Conservation (phyloP, 2,888 invertebrate genomes). For the Eupithecia insigniata region DNA sequence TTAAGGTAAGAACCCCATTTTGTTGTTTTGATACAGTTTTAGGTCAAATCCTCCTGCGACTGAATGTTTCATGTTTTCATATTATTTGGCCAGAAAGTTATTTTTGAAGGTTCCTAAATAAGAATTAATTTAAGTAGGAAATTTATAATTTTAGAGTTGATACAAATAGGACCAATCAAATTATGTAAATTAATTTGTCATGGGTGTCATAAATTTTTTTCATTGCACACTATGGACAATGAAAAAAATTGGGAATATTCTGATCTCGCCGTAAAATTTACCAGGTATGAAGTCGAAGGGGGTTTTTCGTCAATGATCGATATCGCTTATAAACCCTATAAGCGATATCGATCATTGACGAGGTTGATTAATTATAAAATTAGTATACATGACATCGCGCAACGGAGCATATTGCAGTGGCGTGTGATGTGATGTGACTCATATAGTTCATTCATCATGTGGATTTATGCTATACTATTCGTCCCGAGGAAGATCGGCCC, state of each 20-base stretch:
- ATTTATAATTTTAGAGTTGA: no score
- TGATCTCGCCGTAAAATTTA: no score
- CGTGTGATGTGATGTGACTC: not conserved
- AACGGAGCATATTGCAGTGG: not conserved
- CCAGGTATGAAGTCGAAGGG: not conserved
- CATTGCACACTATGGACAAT: no score
- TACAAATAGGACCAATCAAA: not conserved
- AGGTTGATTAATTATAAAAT: not conserved
- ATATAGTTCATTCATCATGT: no score
- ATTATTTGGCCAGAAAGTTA: not conserved
- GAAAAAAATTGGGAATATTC: no score
- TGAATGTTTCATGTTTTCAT: not conserved
- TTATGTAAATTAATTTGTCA: not conserved
- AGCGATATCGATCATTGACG: not conserved
- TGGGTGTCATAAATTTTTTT: not conserved
- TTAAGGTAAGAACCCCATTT: conserved; percentile 48
- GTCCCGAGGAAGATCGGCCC: no score
- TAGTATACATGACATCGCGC: not conserved
- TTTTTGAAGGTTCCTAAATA: not conserved
- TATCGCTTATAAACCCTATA: no score
- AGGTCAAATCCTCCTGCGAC: conserved; percentile 9
- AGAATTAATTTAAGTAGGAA: no score
- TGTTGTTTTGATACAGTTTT: conserved; percentile 11
- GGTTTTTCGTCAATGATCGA: not conserved
- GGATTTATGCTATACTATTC: no score